Evolutionary conservation across 2,113 vertebrate genomes (phyloP).

Genomic region (Ciconia stormi): DNA sequence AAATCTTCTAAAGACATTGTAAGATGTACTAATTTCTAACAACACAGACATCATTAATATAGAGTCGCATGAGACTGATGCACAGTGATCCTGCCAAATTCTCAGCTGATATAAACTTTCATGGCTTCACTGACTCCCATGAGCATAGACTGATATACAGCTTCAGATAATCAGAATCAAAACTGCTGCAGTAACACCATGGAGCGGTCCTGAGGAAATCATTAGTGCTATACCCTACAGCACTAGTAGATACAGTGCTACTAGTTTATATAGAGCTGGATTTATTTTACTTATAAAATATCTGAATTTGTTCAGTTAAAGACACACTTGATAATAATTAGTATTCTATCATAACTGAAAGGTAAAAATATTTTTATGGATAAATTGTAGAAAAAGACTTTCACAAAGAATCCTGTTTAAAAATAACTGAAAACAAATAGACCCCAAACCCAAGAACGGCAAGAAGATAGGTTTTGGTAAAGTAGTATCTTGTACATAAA

Average conservation of each 20-base stretch:
- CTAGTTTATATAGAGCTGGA: background rate
- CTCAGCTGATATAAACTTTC: background rate
- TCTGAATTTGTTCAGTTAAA: background rate
- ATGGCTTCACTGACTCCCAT: background rate
- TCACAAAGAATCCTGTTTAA: background rate
- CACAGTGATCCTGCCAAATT: background rate
- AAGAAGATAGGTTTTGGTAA: background rate
- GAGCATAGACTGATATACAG: background rate
- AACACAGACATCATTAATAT: fast-evolving
- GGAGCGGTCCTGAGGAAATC: background rate
- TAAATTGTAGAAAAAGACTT: background rate
- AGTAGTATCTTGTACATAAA: background rate
- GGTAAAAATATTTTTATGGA: background rate
- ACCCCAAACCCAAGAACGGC: background rate
- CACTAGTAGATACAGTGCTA: background rate
- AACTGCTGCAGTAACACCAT: background rate
- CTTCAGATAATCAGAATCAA: background rate
- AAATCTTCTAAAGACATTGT: background rate
- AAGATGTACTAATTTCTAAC: background rate
- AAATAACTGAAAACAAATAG: background rate
- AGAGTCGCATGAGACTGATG: background rate
- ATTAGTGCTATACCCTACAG: background rate
- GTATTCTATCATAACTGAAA: background rate
- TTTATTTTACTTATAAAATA: background rate
- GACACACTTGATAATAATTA: background rate